A percentile compares a stretch with the other conserved stretches of the same genome.
These are phyloP conservation scores for Apodemus agrarius DNA, from an alignment of 2,797 vertebrate species.

Conservation along the genomic window DNA sequence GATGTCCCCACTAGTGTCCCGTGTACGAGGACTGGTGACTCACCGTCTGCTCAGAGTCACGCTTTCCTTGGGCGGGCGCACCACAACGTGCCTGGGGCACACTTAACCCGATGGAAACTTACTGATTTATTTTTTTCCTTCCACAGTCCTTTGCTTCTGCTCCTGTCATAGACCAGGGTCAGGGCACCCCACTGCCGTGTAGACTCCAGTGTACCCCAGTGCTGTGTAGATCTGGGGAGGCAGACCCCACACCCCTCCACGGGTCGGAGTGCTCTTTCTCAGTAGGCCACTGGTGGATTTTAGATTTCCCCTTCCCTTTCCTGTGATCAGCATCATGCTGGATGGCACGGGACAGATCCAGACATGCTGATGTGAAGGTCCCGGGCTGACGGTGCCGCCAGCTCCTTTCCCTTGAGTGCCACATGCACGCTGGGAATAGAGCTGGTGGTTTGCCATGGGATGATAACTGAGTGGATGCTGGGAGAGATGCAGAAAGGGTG, in stretches of 20 bases:
- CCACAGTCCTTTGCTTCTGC: neutral
- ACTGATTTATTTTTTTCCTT: neutral
- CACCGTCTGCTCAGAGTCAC: neutral
- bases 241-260: fast-evolving
- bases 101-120: neutral
- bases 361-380: fast-evolving
- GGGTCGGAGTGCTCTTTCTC: neutral
- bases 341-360: neutral
- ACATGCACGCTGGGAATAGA: fast-evolving
- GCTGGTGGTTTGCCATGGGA: neutral
- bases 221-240: neutral
- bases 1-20: neutral
- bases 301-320: neutral
- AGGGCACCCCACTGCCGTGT: neutral
- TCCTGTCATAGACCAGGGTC: neutral
- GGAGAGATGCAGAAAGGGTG: neutral
- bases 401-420: neutral
- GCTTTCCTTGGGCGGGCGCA: fast-evolving
- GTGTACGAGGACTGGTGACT: neutral
- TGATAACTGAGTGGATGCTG: neutral
- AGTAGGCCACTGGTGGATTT: neutral
- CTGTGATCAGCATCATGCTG: too few relatives aligned
- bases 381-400: neutral
- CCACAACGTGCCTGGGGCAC: neutral
- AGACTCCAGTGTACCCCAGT: neutral